Evolutionary conservation across 1,140 invertebrate genomes (phyloP).

Genomic region (Andrena cerasifolii): DNA sequence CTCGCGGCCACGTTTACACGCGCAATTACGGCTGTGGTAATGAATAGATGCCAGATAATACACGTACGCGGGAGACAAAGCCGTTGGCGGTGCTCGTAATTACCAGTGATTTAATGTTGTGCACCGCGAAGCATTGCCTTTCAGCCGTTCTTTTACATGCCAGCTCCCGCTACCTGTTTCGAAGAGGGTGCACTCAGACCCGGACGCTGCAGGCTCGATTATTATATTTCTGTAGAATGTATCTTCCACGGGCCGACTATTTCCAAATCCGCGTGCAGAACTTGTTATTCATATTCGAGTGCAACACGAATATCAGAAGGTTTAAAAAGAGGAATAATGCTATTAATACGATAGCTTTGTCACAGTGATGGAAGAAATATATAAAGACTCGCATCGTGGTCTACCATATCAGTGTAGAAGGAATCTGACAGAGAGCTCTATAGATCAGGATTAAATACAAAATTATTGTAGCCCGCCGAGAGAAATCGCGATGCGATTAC

Average conservation of each 20-base stretch:
- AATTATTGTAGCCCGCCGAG: not conserved
- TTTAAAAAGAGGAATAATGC: no score
- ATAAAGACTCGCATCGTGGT: not conserved
- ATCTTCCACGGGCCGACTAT: no score
- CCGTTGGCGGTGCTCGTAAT: slow-evolving; percentile 26
- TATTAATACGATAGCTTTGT: no score
- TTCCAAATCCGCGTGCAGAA: no score
- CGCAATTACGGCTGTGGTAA: slow-evolving; percentile 36
- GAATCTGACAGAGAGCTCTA: not conserved
- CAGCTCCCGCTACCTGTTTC: not conserved
- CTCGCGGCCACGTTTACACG: slow-evolving; percentile 25
- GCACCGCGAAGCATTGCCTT: not conserved
- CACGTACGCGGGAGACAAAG: slow-evolving; percentile 28
- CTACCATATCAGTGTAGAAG: not conserved
- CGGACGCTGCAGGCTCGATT: no score
- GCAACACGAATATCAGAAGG: no score
- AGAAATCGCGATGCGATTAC: not conserved
- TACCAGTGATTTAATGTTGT: slow-evolving; percentile 43
- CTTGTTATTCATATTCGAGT: no score
- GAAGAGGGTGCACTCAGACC: not conserved
- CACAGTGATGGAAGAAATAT: no score
- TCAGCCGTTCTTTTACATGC: slow-evolving; percentile 16
- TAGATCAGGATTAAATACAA: not conserved
- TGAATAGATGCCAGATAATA: slow-evolving; percentile 44
- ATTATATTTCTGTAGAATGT: no score